Evolutionary conservation across 1,140 invertebrate species (phyloP), one percentile per base, ranked within the genome.

Genomic region (Drosophila parvula): DNA sequence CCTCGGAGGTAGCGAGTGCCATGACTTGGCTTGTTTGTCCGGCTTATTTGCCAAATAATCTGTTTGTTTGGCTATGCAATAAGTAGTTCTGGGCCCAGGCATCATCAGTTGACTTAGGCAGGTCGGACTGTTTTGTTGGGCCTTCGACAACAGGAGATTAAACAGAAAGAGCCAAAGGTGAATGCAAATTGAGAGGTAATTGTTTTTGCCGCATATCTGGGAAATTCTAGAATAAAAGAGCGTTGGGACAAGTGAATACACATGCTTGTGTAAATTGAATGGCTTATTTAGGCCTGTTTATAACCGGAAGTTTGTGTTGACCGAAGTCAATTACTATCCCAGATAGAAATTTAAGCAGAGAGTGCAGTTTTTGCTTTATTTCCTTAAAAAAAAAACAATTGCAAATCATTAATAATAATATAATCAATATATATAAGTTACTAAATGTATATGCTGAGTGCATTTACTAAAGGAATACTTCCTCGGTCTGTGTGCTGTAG

Each of bases 11-110:
- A 67, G 62, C 64, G 30, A 67, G 64, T 41, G 61, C 36, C 47
- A 41, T 51, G 44, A 36, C 51, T 58, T 71, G 65, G 36, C 22
- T 41, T 73, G 69, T 73, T 71, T 71, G 65, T 48, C n/a, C 16
- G 53, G 53, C 44, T 73, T 73, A 73, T 73, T 73, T 73, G 68
- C 67, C 67, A 73, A 73, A 73, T 73, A 73, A 73, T 73, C 69
- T 73, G 69, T 59, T 73, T 73, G 67, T 73, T 73, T 73, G 69
- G 67, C 69, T 57, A 71, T 71, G 69, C 69, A 73, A 73, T 73
- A 73, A 73, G 65, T 71, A 73, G 69, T 73, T 71, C 51, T 43
- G n/a, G 51, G 14, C 18, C 38, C 9, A 0, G 18, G 28, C 51
- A 34, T 53, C 64, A 48, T 43, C 45, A 48, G 64, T 71, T 58